phyloP scores from a whole-genome alignment of 2,797 vertebrate genomes.

The Coregonus suidteri region DNA sequence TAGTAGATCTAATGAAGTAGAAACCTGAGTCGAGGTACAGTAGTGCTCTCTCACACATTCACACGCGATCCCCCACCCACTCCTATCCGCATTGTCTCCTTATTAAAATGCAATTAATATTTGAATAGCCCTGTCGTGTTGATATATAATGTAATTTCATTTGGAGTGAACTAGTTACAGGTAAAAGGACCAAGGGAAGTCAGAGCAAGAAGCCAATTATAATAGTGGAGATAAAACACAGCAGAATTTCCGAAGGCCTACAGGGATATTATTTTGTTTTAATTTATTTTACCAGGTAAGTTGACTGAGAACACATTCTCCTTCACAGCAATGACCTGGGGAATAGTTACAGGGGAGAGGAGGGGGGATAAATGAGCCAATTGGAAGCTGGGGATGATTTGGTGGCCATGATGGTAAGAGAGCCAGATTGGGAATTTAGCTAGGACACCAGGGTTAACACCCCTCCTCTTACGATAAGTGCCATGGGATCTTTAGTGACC shows the following conservation, averaged over 20 bases:
- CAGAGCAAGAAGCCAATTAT: constrained; percentile 66
- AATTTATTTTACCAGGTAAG: too few relatives aligned
- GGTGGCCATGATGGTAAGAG: too few relatives aligned
- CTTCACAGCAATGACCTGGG: too few relatives aligned
- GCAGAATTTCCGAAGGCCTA: constrained; percentile 46
- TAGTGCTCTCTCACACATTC: not conserved
- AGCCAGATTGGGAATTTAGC: too few relatives aligned
- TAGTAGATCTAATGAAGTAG: not conserved
- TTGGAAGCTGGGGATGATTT: too few relatives aligned
- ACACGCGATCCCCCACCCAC: constrained; percentile 36
- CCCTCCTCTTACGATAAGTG: not conserved
- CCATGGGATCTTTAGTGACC: too few relatives aligned
- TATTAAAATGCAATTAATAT: constrained; percentile 74
- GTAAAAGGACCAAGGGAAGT: constrained; percentile 62
- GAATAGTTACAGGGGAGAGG: too few relatives aligned
- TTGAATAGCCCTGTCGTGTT: constrained; percentile 57
- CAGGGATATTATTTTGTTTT: constrained; percentile 45
- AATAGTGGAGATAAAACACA: constrained; percentile 66
- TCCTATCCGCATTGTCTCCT: constrained; percentile 55
- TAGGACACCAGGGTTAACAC: not conserved
- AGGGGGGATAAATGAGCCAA: too few relatives aligned
- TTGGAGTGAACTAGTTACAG: constrained; percentile 66
- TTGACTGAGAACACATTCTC: too few relatives aligned
- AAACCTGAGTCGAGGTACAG: constrained; percentile 6
- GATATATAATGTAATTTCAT: constrained; percentile 74